Percentiles rank a stretch among this genome's conserved stretches.
phyloP scores from a whole-genome alignment of 2,113 vertebrate species.

The Nematolebias whitei region DNA sequence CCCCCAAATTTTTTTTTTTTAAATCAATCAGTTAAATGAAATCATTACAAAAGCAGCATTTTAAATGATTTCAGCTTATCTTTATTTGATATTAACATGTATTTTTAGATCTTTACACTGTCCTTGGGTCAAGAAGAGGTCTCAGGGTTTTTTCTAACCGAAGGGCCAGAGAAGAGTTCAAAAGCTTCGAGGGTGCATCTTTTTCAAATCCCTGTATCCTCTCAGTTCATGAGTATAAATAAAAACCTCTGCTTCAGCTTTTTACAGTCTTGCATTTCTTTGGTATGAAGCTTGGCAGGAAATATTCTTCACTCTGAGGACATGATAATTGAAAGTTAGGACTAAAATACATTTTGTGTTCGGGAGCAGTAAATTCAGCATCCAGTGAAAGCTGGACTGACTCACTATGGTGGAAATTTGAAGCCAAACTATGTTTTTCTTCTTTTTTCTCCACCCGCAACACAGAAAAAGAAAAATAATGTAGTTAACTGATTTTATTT shows the following conservation, averaged over 20 bases:
- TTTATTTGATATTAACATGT: no score
- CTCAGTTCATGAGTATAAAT: constrained; percentile 16
- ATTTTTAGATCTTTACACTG: no score
- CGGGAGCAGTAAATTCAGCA: constrained; percentile 18
- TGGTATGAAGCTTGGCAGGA: constrained; percentile 30
- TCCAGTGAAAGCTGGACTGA: constrained; percentile 33
- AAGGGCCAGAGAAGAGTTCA: no score
- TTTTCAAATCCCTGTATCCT: no score
- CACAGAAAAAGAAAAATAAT: constrained; percentile 8
- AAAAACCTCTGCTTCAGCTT: not conserved
- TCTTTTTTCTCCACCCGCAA: constrained; percentile 31
- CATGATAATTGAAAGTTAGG: constrained; percentile 48
- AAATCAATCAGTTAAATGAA: no score
- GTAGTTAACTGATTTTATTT: constrained; percentile 18
- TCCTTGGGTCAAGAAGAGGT: no score
- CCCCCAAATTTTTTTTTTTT: no score
- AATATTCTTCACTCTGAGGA: constrained; percentile 35
- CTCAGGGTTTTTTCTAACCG: no score
- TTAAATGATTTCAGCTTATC: no score
- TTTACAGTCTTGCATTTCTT: constrained; percentile 14
- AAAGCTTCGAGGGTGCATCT: no score
- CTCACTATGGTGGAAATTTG: constrained; percentile 29
- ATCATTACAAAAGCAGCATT: no score
- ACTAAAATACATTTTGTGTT: constrained; percentile 37
- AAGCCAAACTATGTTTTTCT: constrained; percentile 26